Evolutionary conservation across 1,140 invertebrate genomes (phyloP).

Genomic region (Drosophila chauvacae): DNA sequence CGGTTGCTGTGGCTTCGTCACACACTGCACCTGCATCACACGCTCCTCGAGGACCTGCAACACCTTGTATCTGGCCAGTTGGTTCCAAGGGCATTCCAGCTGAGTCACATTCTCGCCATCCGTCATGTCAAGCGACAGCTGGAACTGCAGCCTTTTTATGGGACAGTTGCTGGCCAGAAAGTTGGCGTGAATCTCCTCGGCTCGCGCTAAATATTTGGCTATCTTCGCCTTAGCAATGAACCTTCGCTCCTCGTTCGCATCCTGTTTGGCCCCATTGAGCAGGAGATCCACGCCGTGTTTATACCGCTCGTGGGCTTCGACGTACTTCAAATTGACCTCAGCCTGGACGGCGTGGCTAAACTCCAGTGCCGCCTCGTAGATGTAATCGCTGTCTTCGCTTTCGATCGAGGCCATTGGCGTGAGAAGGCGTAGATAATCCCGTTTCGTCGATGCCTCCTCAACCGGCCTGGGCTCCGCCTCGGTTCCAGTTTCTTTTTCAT

Average conservation of each 20-base stretch:
- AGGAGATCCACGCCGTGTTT: slow-evolving; percentile 85
- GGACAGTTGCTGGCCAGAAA: slow-evolving; percentile 45
- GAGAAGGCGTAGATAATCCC: slow-evolving; percentile 56
- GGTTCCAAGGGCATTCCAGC: slow-evolving; percentile 78
- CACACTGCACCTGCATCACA: slow-evolving; percentile 85
- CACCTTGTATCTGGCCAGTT: slow-evolving; percentile 86
- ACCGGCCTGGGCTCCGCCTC: neutral
- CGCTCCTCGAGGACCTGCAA: slow-evolving; percentile 79
- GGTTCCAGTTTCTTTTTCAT: neutral
- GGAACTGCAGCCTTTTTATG: slow-evolving; percentile 60
- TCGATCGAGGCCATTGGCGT: slow-evolving; percentile 82
- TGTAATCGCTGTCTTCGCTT: slow-evolving; percentile 83
- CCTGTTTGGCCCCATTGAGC: slow-evolving; percentile 81
- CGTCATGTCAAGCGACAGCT: slow-evolving; percentile 71
- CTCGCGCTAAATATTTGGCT: slow-evolving; percentile 80
- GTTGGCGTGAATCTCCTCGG: slow-evolving; percentile 85
- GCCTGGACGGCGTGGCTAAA: slow-evolving; percentile 83
- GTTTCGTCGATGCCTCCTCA: slow-evolving; percentile 29
- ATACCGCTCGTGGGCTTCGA: slow-evolving; percentile 84
- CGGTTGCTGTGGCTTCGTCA: slow-evolving; percentile 82
- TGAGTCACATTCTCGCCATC: slow-evolving; percentile 49
- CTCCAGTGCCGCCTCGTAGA: slow-evolving; percentile 82
- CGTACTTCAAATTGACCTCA: slow-evolving; percentile 84
- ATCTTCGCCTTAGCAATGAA: slow-evolving; percentile 84
- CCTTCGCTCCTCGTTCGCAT: slow-evolving; percentile 74